phyloP scores from a whole-genome alignment of 1,140 invertebrate species.

The Apis laboriosa region DNA sequence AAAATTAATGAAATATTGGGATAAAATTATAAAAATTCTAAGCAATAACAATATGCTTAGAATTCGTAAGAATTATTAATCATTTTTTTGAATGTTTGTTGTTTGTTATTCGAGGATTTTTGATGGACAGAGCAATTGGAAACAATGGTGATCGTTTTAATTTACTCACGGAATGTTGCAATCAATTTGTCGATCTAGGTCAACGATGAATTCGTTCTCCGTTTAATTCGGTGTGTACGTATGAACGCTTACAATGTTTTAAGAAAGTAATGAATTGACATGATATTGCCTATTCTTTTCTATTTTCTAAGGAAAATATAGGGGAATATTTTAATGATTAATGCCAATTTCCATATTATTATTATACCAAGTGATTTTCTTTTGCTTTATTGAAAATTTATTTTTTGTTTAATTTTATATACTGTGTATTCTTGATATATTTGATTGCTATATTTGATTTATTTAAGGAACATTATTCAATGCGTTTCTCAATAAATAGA shows the following conservation, averaged over 20 bases:
- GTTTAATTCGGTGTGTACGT: not conserved
- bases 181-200: slow-evolving; percentile 29
- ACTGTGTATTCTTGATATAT: not conserved
- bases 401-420: not conserved
- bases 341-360: not conserved
- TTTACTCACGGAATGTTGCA: not conserved
- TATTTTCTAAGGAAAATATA: too few relatives aligned
- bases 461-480: not conserved
- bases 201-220: not conserved
- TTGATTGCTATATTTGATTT: not conserved
- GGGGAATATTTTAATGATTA: not conserved
- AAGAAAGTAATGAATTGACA: not conserved
- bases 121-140: not conserved
- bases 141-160: not conserved
- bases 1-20: too few relatives aligned
- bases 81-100: too few relatives aligned
- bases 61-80: too few relatives aligned
- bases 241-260: not conserved
- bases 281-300: not conserved
- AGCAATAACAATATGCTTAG: not conserved
- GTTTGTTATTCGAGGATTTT: not conserved
- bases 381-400: not conserved
- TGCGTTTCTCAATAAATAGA: not conserved
- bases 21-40: too few relatives aligned
- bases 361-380: too few relatives aligned